phyloP scores from a whole-genome alignment of 2,797 vertebrate species.

The Lophotriccus pileatus region DNA sequence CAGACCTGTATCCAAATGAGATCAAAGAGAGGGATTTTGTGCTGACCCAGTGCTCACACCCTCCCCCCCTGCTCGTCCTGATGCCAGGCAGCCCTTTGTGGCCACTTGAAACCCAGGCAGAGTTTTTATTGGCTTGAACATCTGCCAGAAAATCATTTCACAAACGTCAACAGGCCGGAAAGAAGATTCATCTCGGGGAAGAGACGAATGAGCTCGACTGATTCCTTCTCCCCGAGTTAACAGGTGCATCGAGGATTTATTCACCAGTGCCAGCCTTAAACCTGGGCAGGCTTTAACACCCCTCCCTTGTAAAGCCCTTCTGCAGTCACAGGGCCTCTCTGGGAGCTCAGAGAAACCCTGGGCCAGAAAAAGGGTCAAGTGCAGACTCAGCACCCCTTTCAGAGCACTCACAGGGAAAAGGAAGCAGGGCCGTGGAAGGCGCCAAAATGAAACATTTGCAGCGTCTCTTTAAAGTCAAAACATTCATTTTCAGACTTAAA shows the following conservation, averaged over 20 bases:
- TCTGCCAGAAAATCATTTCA: slow-evolving; percentile 20
- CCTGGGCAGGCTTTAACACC: background rate
- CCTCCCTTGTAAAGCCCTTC: background rate
- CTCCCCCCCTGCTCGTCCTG: background rate
- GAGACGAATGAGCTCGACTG: slow-evolving; percentile 47
- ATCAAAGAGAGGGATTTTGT: background rate
- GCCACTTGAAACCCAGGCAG: background rate
- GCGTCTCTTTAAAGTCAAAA: background rate
- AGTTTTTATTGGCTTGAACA: slow-evolving; percentile 43
- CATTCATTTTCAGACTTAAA: background rate
- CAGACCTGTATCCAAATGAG: background rate
- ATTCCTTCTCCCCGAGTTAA: slow-evolving; percentile 24
- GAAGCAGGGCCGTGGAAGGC: background rate
- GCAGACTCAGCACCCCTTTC: background rate
- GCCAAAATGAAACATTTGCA: background rate
- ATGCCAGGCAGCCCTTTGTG: background rate
- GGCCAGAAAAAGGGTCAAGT: background rate
- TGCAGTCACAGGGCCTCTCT: background rate
- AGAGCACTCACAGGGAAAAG: background rate
- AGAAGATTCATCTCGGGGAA: slow-evolving; percentile 10
- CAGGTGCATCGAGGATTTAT: slow-evolving; percentile 20
- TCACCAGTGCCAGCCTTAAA: background rate
- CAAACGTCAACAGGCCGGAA: background rate
- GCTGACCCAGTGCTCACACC: background rate
- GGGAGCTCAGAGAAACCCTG: background rate